Percentiles rank a stretch among this genome's conserved stretches.
These are phyloP conservation scores for Taurulus bubalis DNA, from an alignment of 2,113 vertebrate genomes.

Conservation along the genomic window DNA sequence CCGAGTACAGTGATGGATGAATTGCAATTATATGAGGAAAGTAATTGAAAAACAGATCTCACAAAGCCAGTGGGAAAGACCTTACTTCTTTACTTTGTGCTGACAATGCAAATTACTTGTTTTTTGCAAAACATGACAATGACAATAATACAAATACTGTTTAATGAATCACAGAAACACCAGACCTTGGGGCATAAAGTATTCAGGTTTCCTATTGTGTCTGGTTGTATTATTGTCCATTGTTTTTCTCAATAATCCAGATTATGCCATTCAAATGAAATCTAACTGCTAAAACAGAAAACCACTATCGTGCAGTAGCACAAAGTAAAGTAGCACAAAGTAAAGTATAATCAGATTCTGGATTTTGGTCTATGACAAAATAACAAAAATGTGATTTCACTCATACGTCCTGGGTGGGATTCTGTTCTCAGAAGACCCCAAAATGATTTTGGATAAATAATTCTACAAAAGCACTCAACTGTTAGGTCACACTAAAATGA, in stretches of 20 bases:
- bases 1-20: slow-evolving; percentile 59
- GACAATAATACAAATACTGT: not conserved
- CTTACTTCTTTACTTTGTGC: not conserved
- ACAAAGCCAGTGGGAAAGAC: slow-evolving; percentile 19
- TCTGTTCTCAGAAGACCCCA: not conserved
- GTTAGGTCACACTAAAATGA: not conserved
- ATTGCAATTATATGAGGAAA: slow-evolving; percentile 28
- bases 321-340: not conserved
- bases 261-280: not conserved
- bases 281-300: not conserved
- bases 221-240: not conserved
- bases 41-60: slow-evolving; percentile 38
- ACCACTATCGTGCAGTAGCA: not conserved
- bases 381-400: not conserved
- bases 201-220: not conserved
- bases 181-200: not conserved
- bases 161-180: not conserved
- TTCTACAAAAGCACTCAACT: not conserved
- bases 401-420: not conserved
- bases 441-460: not conserved
- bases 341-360: not conserved
- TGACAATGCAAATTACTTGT: slow-evolving; percentile 50
- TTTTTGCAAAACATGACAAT: slow-evolving; percentile 8
- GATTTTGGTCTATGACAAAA: not conserved
- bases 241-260: not conserved